Conservation (phyloP, 2,888 invertebrate species). For the Strigamia maritima region DNA sequence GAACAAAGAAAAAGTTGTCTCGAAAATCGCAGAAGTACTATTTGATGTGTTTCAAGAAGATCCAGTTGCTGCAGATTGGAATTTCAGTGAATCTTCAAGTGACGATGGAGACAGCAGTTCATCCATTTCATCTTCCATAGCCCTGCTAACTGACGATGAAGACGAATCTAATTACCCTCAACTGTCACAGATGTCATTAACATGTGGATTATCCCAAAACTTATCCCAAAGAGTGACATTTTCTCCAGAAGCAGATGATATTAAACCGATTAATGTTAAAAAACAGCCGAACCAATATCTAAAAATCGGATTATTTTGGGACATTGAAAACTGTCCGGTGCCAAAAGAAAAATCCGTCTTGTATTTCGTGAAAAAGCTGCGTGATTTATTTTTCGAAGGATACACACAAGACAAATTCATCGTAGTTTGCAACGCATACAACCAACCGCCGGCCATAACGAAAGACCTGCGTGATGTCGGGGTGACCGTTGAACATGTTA, state of each 20-base stretch:
- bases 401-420: slow-evolving; percentile 81
- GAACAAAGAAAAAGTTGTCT: background rate
- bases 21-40: background rate
- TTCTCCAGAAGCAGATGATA: background rate
- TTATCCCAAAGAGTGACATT: background rate
- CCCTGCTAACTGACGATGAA: background rate
- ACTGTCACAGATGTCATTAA: background rate
- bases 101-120: background rate
- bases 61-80: background rate
- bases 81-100: background rate
- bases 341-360: slow-evolving; percentile 76
- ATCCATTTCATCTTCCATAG: background rate
- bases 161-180: background rate
- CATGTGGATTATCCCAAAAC: background rate
- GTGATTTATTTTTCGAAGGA: slow-evolving; percentile 70
- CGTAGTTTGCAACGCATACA: slow-evolving; percentile 82
- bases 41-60: background rate
- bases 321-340: slow-evolving; percentile 86
- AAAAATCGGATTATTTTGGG: slow-evolving; percentile 79
- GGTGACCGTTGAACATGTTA: slow-evolving; percentile 80
- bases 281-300: background rate
- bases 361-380: slow-evolving; percentile 67
- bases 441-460: slow-evolving; percentile 69
- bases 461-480: slow-evolving; percentile 80
- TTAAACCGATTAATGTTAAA: background rate